Percentiles rank a stretch among this genome's conserved stretches.
Conservation (phyloP, 2,113 vertebrate species). For the Rhagologus leucostigma region DNA sequence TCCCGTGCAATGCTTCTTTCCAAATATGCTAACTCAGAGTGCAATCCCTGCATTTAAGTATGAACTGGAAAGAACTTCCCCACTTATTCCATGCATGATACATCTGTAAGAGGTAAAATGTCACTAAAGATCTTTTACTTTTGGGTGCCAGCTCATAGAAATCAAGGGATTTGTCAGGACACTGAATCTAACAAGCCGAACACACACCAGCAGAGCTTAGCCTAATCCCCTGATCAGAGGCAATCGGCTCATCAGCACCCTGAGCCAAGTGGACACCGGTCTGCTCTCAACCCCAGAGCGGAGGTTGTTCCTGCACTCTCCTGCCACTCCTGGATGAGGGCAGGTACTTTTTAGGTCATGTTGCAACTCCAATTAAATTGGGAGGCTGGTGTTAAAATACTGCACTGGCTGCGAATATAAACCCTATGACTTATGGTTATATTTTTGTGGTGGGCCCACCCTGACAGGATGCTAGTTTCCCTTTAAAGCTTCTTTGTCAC, state of each 20-base stretch:
- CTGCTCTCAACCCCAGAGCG: neutral
- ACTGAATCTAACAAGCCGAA: neutral
- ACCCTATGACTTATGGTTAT: neutral
- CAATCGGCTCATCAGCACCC: rapidly evolving
- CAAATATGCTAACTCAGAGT: neutral
- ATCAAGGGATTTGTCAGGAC: neutral
- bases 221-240: neutral
- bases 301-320: neutral
- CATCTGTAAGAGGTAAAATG: neutral
- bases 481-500: neutral
- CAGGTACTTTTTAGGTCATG: rapidly evolving
- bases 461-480: neutral
- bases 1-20: neutral
- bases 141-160: neutral
- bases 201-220: neutral
- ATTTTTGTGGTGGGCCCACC: neutral
- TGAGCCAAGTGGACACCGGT: neutral
- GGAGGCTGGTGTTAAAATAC: neutral
- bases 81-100: neutral
- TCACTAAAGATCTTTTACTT: neutral
- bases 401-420: neutral
- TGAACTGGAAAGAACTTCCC: neutral
- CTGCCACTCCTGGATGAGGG: neutral
- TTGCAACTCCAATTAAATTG: neutral
- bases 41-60: neutral